Evolutionary conservation across 2,888 invertebrate species (phyloP).

Genomic region (Tetranychus piercei): DNA sequence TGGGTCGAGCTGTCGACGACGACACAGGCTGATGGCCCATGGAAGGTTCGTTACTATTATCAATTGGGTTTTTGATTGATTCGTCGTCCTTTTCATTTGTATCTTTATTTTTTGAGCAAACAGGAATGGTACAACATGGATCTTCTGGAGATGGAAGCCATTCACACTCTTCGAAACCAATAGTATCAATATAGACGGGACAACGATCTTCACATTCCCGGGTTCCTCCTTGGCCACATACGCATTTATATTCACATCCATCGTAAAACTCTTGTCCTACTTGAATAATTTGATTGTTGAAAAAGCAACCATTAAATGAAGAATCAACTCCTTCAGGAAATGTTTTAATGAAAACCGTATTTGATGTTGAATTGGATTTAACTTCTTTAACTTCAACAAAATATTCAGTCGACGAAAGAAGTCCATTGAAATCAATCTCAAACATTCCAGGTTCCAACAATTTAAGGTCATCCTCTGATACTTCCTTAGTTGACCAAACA

Average conservation of each 20-base stretch:
- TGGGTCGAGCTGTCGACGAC: not conserved
- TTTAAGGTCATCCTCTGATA: constrained; percentile 10
- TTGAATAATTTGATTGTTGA: constrained; percentile 42
- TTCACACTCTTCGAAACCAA: constrained; percentile 27
- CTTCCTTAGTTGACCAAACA: not conserved
- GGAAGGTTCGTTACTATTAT: constrained; percentile 1
- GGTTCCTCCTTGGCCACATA: constrained; percentile 49
- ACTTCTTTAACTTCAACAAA: constrained; percentile 49
- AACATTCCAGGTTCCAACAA: constrained; percentile 17
- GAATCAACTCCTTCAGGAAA: constrained; percentile 20
- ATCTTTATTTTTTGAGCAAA: constrained; percentile 46
- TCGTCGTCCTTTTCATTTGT: not conserved
- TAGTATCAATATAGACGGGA: constrained; percentile 25
- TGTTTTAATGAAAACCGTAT: constrained; percentile 26
- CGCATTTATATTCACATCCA: constrained; percentile 59
- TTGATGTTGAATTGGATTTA: constrained; percentile 20
- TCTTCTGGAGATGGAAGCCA: constrained; percentile 52
- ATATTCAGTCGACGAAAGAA: constrained; percentile 60
- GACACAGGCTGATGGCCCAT: not conserved
- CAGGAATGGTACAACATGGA: constrained; percentile 60
- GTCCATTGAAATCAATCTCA: constrained; percentile 44
- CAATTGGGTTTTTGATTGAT: not conserved
- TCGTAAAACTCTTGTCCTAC: constrained; percentile 54
- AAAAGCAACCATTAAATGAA: constrained; percentile 27
- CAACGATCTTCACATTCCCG: constrained; percentile 27